Evolutionary conservation across 2,888 invertebrate species (phyloP).

Genomic region (Allophyes oxyacanthae): DNA sequence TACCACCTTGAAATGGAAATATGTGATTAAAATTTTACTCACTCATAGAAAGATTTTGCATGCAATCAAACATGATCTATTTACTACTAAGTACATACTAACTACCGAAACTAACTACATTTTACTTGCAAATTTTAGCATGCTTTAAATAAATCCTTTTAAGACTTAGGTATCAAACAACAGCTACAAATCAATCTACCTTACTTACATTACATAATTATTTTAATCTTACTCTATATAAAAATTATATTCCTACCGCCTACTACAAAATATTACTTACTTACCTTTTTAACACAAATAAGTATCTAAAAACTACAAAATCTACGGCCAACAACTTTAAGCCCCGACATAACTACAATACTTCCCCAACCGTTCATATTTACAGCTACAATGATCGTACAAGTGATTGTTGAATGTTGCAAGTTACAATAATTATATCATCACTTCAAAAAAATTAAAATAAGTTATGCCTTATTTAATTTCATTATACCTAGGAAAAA

Average conservation of each 20-base stretch:
- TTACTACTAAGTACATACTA: constrained; percentile 41
- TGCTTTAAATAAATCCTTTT: constrained; percentile 25
- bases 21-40: constrained; percentile 25
- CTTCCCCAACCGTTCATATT: constrained; percentile 9
- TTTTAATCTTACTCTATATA: background rate
- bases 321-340: constrained; percentile 10
- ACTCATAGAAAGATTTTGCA: constrained; percentile 9
- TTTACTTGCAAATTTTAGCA: constrained; percentile 21
- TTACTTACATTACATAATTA: constrained; percentile 5
- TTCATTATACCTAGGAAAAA: too few species aligned
- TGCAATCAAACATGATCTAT: constrained; percentile 40
- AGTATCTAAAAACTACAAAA: constrained; percentile 21
- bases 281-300: constrained; percentile 9
- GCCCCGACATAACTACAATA: constrained; percentile 4
- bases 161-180: constrained; percentile 16
- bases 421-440: too few species aligned
- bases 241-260: constrained; percentile 3
- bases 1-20: constrained; percentile 79
- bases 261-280: constrained; percentile 4
- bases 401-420: constrained; percentile 54
- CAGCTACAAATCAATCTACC: constrained; percentile 6
- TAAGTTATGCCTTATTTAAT: too few species aligned
- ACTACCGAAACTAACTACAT: constrained; percentile 32
- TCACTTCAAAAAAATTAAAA: too few species aligned
- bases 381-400: constrained; percentile 10